Base-by-base conservation (phyloP, 2,888 invertebrate genomes). In the Belgica antarctica region DNA sequence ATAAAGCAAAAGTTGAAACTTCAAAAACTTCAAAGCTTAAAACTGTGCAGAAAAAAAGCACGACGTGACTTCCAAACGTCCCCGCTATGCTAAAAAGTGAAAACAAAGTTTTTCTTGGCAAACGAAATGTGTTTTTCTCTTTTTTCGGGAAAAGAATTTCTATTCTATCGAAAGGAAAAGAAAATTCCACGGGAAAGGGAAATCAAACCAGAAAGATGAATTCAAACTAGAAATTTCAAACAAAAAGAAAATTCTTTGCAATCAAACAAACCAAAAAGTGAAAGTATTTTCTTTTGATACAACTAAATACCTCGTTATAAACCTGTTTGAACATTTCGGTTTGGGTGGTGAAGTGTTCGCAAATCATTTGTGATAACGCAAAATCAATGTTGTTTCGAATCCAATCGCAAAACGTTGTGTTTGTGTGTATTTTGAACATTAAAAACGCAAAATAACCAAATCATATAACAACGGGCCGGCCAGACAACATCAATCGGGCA, bases 251-350 rank as follows among this genome's bases (percentile, higher is more conserved):
- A 31, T 8, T 31, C 5, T 31, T 31, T 31, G 34, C 34, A 31
- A 8, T 31, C 34, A 31, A 31, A 5, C 5, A 8, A 31, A 31
- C 5, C 5, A 12, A 5, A 31, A 8, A 31, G 5, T 5, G 5
- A 31, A n/a, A 46, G 46, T n/a, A 46, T 7, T 46, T 12, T 46
- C 46, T 5, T 46, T 7, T 46, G 52, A 52, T 22, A 5, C 19
- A 62, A 17, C 17, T 62, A 2, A 34, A 68, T 68, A 68, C 68
- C 68, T 68, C 68, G 24, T 68, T 52, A 34, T 22, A 68, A 57
- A 47, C 68, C 68, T 68, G 65, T 62, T 46, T n/a, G 22, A 52
- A 22, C 52, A 59, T 27, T 22, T 59, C n/a, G n/a, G n/a, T n/a
- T n/a, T n/a, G n/a, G n/a, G n/a, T n/a, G n/a, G n/a, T n/a, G n/a